Base-by-base conservation (phyloP, 2,797 vertebrate genomes). In the Myoxocephalus aenaeus region DNA sequence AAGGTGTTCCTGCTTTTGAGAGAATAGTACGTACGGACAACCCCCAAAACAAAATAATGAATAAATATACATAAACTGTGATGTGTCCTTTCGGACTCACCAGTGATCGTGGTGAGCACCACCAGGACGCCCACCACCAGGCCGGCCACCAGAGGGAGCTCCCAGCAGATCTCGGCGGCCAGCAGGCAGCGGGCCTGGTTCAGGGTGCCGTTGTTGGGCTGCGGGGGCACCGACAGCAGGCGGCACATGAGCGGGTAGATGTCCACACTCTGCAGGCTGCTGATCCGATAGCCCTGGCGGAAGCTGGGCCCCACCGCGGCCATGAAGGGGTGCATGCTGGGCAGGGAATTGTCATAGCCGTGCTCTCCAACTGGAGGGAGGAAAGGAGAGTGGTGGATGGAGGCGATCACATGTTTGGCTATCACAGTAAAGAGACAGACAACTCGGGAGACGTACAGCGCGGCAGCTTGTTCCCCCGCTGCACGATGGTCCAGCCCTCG, bases 161-260 rank as follows among this genome's bases (percentile, higher is more conserved):
- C 88, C 57, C 94, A 77, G 91, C 96, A 97, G 92, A 85, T 91
- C 92, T 97, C 96, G 25, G 89, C 92, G 0, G 82, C 80, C 59
- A 99, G 90, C 78, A 97, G 66, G 77, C 96, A 98, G 54, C 94
- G 95, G 17, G 94, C 67, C 18, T 90, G 90, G 46, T 79, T 81
- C 11, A 98, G 91, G 38, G 94, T 96, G 83, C 98, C 98, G 0
- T 99, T 99, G 93, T 99, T 97, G 3, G 97, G 95, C 73, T 32
- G 89, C 0, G 95, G 90, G 0, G 89, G 81, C 64, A 99, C 89
- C 0, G 95, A 92, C 70, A 99, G 92, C 68, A 99, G 91, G 77
- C 93, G 95, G 86, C 98, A 99, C 97, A 99, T 98, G 91, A 98
- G 95, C 2, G 98, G 97, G 89, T 99, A 99, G 59, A 99, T 87